phyloP scores from a whole-genome alignment of 1,140 invertebrate species.

The Philopotamus ludificatus region DNA sequence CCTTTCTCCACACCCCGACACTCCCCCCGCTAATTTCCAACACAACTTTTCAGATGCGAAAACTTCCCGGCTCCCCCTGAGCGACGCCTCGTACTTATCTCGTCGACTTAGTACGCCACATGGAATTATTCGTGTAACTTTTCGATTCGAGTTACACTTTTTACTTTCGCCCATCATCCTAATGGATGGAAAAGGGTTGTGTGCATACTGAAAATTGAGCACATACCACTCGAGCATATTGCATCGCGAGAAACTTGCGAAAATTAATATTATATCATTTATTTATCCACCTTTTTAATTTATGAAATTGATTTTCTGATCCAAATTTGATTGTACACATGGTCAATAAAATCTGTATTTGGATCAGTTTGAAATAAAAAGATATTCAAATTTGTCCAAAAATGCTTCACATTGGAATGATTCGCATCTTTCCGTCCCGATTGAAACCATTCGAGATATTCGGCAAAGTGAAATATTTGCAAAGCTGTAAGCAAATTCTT shows the following conservation, averaged over 20 bases:
- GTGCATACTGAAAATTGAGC: not conserved
- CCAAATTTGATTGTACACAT: too few species aligned
- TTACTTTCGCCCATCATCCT: conserved; percentile 9
- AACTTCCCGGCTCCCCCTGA: not conserved
- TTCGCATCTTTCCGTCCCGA: too few species aligned
- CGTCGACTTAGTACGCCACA: too few species aligned
- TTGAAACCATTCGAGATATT: conserved; percentile 3
- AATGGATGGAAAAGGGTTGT: too few species aligned
- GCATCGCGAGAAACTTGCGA: not conserved
- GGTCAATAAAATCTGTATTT: too few species aligned
- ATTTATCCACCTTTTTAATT: not conserved
- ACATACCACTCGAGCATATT: too few species aligned
- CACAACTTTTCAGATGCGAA: not conserved
- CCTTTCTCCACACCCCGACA: too few species aligned
- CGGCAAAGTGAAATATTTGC: conserved; percentile 4
- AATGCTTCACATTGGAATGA: too few species aligned
- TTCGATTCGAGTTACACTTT: too few species aligned
- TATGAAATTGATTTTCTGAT: not conserved
- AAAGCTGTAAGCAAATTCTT: not conserved
- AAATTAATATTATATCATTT: not conserved
- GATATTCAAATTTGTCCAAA: too few species aligned
- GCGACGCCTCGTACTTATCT: not conserved
- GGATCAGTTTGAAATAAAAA: too few species aligned
- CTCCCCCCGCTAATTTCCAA: not conserved
- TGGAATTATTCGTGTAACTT: too few species aligned